Conservation (phyloP, 2,888 invertebrate species). For the Unio delphinus region DNA sequence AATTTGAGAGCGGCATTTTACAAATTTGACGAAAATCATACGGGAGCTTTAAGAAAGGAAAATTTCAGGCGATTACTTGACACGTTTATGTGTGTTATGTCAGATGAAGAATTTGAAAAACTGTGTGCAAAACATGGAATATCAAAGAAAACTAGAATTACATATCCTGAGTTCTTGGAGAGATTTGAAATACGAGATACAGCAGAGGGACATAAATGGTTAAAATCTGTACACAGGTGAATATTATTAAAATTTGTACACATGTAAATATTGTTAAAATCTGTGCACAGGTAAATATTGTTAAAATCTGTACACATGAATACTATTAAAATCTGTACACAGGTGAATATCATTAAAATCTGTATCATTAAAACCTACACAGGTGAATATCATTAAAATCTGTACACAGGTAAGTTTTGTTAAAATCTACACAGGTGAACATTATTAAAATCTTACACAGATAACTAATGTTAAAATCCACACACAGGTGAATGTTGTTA, state of each 20-base stretch:
- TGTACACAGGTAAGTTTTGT: no score
- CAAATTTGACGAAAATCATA: conserved; percentile 68
- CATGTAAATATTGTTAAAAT: no score
- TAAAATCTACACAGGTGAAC: no score
- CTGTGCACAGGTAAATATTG: no score
- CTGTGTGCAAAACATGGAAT: conserved; percentile 63
- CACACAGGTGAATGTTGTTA: conserved; percentile 67
- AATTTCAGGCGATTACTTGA: conserved; percentile 66
- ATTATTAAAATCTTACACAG: conserved; percentile 57
- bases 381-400: conserved; percentile 38
- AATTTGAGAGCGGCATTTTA: conserved; percentile 67
- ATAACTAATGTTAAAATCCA: conserved; percentile 64
- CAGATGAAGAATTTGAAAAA: conserved; percentile 63
- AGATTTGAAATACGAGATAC: conserved; percentile 66
- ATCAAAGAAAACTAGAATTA: conserved; percentile 49
- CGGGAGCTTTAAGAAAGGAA: conserved; percentile 58
- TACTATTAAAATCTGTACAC: conserved; percentile 55
- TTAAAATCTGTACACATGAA: no score
- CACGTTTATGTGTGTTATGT: conserved; percentile 64
- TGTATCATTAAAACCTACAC: conserved; percentile 38
- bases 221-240: conserved; percentile 66
- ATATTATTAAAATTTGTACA: conserved; percentile 1
- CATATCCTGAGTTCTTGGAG: conserved; percentile 65
- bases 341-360: conserved; percentile 69
- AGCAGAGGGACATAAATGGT: conserved; percentile 67